These are phyloP conservation scores for Phacellophora camtschatica DNA, from an alignment of 30 jellyfish, hydroid and myxozoan genomes.

Conservation along the genomic window DNA sequence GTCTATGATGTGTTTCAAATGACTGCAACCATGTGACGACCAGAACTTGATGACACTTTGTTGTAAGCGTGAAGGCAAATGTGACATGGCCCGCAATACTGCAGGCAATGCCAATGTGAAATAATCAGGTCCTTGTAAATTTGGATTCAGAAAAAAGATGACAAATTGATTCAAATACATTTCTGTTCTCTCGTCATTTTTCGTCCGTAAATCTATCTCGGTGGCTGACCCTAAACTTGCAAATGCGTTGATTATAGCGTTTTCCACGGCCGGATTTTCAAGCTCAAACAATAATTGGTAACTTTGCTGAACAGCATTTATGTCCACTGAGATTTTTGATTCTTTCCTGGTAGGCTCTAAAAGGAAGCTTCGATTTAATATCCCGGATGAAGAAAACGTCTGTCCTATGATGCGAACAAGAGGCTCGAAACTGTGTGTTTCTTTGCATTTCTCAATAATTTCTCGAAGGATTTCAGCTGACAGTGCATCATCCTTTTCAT, in stretches of 20 bases:
- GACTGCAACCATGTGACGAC: conserved; percentile 31
- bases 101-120: conserved; percentile 75
- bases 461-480: conserved; percentile 5
- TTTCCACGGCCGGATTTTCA: conserved; percentile 60
- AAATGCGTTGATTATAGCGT: conserved; percentile 79
- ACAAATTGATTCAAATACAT: conserved; percentile 65
- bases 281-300: conserved; percentile 35
- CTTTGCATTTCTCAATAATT: conserved; percentile 53
- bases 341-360: not conserved
- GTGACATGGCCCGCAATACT: conserved; percentile 52
- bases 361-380: conserved; percentile 59
- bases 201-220: conserved; percentile 64
- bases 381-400: conserved; percentile 73
- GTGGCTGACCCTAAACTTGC: conserved; percentile 57
- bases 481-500: conserved; percentile 1
- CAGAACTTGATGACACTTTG: conserved; percentile 30
- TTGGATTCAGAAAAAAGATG: conserved; percentile 62
- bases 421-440: conserved; percentile 14
- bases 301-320: conserved; percentile 31
- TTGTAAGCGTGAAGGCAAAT: conserved; percentile 43
- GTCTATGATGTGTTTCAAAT: conserved; percentile 49
- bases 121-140: conserved; percentile 72
- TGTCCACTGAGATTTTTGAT: conserved; percentile 27
- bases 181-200: not conserved
- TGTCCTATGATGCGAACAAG: conserved; percentile 57